Evolutionary conservation across 2,888 invertebrate species (phyloP).

Genomic region (Nymphalis c-album): DNA sequence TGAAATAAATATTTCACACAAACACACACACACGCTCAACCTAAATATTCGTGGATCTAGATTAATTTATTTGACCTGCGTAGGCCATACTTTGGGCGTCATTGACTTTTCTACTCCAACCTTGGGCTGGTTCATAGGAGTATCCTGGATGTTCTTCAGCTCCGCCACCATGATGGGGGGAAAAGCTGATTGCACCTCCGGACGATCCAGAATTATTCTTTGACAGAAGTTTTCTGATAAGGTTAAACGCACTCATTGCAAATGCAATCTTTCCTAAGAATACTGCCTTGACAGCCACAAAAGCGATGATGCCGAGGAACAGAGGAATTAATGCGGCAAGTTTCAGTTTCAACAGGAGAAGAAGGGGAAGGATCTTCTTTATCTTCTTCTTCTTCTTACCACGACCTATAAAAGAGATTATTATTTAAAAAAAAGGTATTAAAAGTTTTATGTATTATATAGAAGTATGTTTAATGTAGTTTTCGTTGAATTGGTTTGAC

Average conservation of each 20-base stretch:
- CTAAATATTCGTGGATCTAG: constrained; percentile 34
- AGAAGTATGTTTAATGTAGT: too few species aligned
- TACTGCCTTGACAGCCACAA: constrained; percentile 91
- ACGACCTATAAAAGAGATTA: constrained; percentile 80
- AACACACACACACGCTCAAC: constrained; percentile 49
- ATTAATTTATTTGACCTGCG: constrained; percentile 63
- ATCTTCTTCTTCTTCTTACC: constrained; percentile 89
- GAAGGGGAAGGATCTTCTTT: constrained; percentile 87
- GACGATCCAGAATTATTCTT: constrained; percentile 66
- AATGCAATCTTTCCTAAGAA: constrained; percentile 93
- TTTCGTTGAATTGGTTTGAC: neutral
- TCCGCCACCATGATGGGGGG: constrained; percentile 81
- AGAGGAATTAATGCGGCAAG: constrained; percentile 88
- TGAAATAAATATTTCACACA: constrained; percentile 48
- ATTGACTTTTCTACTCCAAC: constrained; percentile 84
- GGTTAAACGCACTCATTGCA: constrained; percentile 86
- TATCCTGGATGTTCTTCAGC: constrained; percentile 78
- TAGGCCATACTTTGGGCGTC: constrained; percentile 87
- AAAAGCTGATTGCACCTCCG: constrained; percentile 81
- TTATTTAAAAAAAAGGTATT: neutral
- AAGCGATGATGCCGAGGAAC: constrained; percentile 86
- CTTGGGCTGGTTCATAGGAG: constrained; percentile 79
- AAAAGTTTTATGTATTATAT: neutral
- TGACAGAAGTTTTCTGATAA: constrained; percentile 85
- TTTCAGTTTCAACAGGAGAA: constrained; percentile 89